Evolutionary conservation across 2,888 invertebrate genomes (phyloP), one percentile per base, ranked within the genome.

Genomic region (Heteromurus nitidus): DNA sequence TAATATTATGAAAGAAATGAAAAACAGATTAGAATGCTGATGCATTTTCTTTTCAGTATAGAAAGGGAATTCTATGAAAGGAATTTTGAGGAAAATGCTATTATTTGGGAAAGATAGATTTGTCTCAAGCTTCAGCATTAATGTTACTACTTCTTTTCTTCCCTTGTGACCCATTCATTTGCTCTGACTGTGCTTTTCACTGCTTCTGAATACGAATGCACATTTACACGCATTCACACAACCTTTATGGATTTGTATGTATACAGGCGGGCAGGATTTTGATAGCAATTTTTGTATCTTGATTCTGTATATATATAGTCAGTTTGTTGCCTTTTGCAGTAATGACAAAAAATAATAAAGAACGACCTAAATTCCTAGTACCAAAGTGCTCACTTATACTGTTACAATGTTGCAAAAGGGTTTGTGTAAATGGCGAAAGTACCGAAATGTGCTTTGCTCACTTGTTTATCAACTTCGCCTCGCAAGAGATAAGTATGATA

Each of bases 1-100:
- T 84, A 83, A 83, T 81, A 82, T 80, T 75, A 77, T 77, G 64
- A 83, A 81, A 82, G 64, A 82, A 82, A 74, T 70, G 67, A 82
- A 73, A 77, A 82, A 74, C 74, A 82, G 84, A 84, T 84, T 84
- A 84, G 80, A 65, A 82, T 65, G 82, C 60, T 75, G 75, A 73
- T 79, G 70, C 42, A 72, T 47, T 67, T 42, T 13, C 76, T 24
- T 72, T 24, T 72, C 67, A 74, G 62, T 62, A 18, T 20, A 31
- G 11, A 36, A 42, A 24, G 31, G 30, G 62, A 22, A 64, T 30
- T 64, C 64, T 62, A 26, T 28, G 30, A 18, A 47, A 50, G 67
- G 28, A 60, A 47, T 72, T 62, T 55, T 55, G 44, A 42, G 44
- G 72, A 47, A 44, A 60, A 42, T 44, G 26, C 72, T 30, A 69